phyloP scores from a whole-genome alignment of 2,888 invertebrate species.

The Nezara viridula region DNA sequence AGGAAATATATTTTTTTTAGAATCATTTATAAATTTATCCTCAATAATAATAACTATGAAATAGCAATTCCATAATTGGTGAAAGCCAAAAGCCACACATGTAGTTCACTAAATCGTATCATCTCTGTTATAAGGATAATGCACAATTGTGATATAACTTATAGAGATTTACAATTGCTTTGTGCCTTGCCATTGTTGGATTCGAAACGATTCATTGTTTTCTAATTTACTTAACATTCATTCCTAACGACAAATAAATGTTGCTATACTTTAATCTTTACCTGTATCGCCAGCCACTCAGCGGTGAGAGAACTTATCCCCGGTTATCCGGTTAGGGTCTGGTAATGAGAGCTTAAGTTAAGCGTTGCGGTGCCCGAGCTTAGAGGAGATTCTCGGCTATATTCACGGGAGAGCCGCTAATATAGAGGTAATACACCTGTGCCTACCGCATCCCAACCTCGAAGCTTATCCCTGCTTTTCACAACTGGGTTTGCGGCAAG shows the following conservation, averaged over 20 bases:
- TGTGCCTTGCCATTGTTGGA: not conserved
- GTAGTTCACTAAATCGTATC: too few species aligned
- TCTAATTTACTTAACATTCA: not conserved
- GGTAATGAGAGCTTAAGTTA: conserved; percentile 39
- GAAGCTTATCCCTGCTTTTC: not conserved
- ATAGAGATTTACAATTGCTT: too few species aligned
- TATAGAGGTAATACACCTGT: not conserved
- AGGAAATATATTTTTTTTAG: too few species aligned
- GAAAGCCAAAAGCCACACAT: too few species aligned
- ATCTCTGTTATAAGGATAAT: too few species aligned
- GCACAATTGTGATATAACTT: too few species aligned
- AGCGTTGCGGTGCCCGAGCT: not conserved
- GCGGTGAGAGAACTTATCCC: not conserved
- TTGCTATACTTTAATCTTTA: not conserved
- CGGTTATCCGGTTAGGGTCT: conserved; percentile 10
- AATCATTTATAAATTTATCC: too few species aligned
- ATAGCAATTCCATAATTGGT: too few species aligned
- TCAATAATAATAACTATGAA: too few species aligned
- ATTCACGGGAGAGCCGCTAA: not conserved
- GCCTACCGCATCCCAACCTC: not conserved
- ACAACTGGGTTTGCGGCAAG: not conserved
- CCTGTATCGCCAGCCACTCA: not conserved
- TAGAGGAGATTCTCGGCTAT: not conserved
- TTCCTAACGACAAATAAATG: not conserved
- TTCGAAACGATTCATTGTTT: not conserved